Conservation (phyloP, 2,113 vertebrate genomes). For the Callorhinus ursinus region DNA sequence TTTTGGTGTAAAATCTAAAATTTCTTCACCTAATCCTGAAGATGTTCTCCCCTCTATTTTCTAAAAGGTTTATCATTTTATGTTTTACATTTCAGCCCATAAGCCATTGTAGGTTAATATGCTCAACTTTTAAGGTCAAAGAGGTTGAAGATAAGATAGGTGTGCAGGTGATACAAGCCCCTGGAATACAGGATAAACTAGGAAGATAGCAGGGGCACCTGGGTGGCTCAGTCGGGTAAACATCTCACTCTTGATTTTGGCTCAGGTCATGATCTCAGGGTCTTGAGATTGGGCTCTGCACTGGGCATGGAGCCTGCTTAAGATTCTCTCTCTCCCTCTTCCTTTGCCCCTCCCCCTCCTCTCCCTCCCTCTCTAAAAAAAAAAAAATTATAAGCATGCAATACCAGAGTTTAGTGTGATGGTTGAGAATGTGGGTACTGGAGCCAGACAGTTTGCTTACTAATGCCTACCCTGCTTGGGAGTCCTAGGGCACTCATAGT, state of each 20-base stretch:
- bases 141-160: background rate
- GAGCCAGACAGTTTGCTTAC: background rate
- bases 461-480: background rate
- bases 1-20: conserved; percentile 28
- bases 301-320: background rate
- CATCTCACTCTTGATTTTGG: background rate
- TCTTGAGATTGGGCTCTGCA: background rate
- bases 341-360: background rate
- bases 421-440: background rate
- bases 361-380: background rate
- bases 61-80: conserved; percentile 9
- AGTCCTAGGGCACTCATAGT: background rate
- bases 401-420: background rate
- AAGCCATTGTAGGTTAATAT: background rate
- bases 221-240: background rate
- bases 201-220: background rate
- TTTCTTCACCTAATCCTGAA: background rate
- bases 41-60: background rate
- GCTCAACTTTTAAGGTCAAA: background rate
- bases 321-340: background rate
- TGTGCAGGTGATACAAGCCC: background rate
- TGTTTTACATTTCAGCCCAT: background rate
- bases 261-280: background rate
- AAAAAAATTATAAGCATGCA: background rate
- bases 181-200: background rate